Evolutionary conservation across 2,113 vertebrate species (phyloP), one percentile per base, ranked within the genome.

Genomic region (Antechinus flavipes): DNA sequence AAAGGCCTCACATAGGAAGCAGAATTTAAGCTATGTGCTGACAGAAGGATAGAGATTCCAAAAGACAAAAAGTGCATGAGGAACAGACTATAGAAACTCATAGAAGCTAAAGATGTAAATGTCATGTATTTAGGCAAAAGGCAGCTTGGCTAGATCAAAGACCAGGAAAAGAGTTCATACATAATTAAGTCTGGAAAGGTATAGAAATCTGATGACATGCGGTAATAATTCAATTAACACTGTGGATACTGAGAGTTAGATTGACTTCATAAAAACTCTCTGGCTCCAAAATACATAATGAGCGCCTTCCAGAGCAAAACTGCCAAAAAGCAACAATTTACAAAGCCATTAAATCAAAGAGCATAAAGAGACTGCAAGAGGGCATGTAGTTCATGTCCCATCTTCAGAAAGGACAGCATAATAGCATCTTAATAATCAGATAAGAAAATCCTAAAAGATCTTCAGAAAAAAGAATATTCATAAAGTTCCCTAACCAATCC

Each of bases 141-240:
- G 27, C 12, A 68, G 30, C 35, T 68, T 68, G 35, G 35, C 35
- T n/a, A 14, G 61, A 84, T 42, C n/a, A 84, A 84, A 84, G 68
- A 84, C 16, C 23, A 76, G 35, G n/a, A 84, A 84, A 19, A 84
- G 16, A 35, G n/a, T 1, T 84, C n/a, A 42, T 42, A 14, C n/a
- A n/a, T 42, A 42, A 84, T 68, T 76, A 76, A n/a, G 35, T 26
- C 35, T n/a, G 61, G 35, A 84, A 84, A 22, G n/a, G 27, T 93
- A 90, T 93, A 93, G 49, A 98, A 96, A 93, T 90, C 4, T 52
- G 96, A 93, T 94, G 90, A 95, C 90, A 96, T 92, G 92, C 91
- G 26, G 11, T 93, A 94, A 96, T 91, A 92, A 94, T 52, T 94
- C 61, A 94, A 97, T 90, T 92, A 92, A 25, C 93, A 91, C 35